Evolutionary conservation across 2,113 vertebrate species (phyloP), one percentile per base, ranked within the genome.

Genomic region (Zeus faber): DNA sequence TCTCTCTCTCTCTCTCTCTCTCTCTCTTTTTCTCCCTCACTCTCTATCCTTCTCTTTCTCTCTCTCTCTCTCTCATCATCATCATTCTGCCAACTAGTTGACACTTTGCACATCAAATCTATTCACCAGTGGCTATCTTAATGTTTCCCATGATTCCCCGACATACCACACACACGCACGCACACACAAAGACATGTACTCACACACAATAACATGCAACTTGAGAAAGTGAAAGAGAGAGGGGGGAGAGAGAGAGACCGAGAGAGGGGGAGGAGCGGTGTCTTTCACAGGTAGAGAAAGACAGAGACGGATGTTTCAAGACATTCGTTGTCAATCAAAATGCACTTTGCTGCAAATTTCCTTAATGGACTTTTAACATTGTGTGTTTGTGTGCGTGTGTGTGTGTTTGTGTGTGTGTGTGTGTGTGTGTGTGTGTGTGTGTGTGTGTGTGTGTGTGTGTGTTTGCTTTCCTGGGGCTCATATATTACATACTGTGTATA

Each of bases 311-410:
- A n/a, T n/a, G n/a, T n/a, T n/a, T n/a, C n/a, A n/a, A n/a, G n/a
- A n/a, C n/a, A n/a, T n/a, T n/a, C n/a, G n/a, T n/a, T 50, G 72
- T 76, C 72, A 62, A 53, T 78, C 76, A 72, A 39, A 45, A 66
- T 68, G 70, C 70, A 71, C 67, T 80, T 62, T 46, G 49, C 65
- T 62, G 63, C 60, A 41, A 56, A 65, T 35, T 35, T 5, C 3
- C 14, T 9, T 35, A 11, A 35, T 35, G 3, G 6, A 35, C 3
- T 11, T 35, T 6, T 5, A 14, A 35, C 11, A 31, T 2, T 22
- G 2, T n/a, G n/a, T n/a, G n/a, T n/a, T n/a, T n/a, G n/a, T n/a
- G n/a, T n/a, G n/a, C n/a, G n/a, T n/a, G n/a, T n/a, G n/a, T n/a
- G n/a, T n/a, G n/a, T n/a, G n/a, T n/a, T n/a, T n/a, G n/a, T n/a